These are phyloP conservation scores for Colossoma macropomum DNA, from an alignment of 2,113 vertebrate genomes.

Conservation along the genomic window DNA sequence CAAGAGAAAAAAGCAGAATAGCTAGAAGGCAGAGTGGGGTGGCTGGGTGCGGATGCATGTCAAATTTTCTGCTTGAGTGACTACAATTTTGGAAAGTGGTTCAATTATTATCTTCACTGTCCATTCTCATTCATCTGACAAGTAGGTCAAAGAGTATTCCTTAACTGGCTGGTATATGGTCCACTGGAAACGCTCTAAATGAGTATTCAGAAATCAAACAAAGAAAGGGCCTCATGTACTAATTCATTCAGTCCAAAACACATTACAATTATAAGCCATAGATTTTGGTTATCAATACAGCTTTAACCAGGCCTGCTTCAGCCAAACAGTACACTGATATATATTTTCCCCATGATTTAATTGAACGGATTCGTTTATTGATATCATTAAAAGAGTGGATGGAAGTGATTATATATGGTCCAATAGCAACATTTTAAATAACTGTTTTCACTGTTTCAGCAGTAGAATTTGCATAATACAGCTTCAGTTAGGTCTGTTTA, in stretches of 20 bases:
- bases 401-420: not conserved
- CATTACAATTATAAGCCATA: too few relatives aligned
- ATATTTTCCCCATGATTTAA: too few relatives aligned
- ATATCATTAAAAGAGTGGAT: too few relatives aligned
- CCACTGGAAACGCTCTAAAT: not conserved
- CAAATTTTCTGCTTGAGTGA: slow-evolving; percentile 23
- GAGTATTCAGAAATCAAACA: not conserved
- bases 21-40: not conserved
- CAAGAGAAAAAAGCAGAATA: not conserved
- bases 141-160: slow-evolving; percentile 14
- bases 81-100: slow-evolving; percentile 17
- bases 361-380: too few relatives aligned
- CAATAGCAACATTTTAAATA: too few relatives aligned
- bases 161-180: not conserved
- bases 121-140: slow-evolving; percentile 4
- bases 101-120: slow-evolving; percentile 17
- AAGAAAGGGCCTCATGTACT: not conserved
- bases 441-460: too few relatives aligned
- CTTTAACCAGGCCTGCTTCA: not conserved
- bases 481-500: not conserved
- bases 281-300: not conserved
- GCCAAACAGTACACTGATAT: too few relatives aligned
- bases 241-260: not conserved
- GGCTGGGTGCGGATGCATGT: slow-evolving; percentile 23
- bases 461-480: not conserved